Evolutionary conservation across 2,797 vertebrate genomes (phyloP).

Genomic region (Lemur catta): DNA sequence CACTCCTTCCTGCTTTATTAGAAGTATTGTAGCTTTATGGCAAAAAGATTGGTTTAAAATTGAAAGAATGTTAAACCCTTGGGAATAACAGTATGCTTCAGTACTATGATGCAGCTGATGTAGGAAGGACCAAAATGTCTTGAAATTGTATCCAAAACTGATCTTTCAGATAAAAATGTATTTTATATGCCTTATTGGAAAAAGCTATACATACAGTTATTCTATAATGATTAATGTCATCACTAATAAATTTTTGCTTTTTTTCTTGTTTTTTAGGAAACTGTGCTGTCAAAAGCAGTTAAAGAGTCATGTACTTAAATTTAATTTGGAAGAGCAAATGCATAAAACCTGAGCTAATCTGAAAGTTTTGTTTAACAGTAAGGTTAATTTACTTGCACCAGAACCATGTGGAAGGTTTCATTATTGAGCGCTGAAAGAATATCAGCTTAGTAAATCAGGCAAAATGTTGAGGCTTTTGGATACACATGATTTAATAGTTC

Average conservation of each 20-base stretch:
- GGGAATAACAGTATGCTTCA: conserved; percentile 62
- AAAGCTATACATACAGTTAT: neutral
- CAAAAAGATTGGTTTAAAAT: conserved; percentile 69
- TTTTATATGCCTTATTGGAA: neutral
- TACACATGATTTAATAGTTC: neutral
- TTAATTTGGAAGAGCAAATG: neutral
- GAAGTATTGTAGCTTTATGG: conserved; percentile 63
- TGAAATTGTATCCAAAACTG: conserved; percentile 72
- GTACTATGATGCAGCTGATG: conserved; percentile 62
- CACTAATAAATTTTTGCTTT: neutral
- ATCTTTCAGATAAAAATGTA: conserved; percentile 57
- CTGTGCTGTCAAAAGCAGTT: neutral
- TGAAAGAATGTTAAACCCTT: conserved; percentile 70
- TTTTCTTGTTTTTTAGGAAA: neutral
- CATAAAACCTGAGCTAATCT: neutral
- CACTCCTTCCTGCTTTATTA: neutral
- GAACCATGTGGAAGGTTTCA: neutral
- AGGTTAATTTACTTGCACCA: neutral
- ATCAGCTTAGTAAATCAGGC: neutral
- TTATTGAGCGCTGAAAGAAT: neutral
- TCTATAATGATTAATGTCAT: conserved; percentile 52
- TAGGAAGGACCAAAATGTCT: conserved; percentile 58
- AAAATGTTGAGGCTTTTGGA: neutral
- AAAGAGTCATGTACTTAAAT: neutral
- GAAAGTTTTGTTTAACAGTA: neutral